Base-by-base conservation (phyloP, 2,113 vertebrate genomes). In the Parotia lawesii region DNA sequence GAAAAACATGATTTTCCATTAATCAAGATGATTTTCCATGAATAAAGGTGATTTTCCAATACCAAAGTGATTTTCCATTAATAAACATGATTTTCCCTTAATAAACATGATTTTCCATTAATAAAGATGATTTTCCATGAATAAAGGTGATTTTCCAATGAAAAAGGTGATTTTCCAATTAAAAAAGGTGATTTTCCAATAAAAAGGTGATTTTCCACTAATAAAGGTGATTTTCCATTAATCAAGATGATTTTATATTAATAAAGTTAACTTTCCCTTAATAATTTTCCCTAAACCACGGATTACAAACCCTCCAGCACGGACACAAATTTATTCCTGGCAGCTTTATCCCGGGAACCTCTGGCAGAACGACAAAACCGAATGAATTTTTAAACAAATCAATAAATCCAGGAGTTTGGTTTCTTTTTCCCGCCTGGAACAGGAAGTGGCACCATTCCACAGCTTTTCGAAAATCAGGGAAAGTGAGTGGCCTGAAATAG, bases 221-320 rank as follows among this genome's bases (percentile, higher is more conserved):
- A 17, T 6, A 11, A 48, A 19, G 1, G 2, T 15, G 29, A n/a
- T 62, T 77, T 35, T 18, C 15, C 38, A 19, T 20, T 15, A 45
- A 79, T 10, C 10, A 20, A 37, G 6, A 15, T 8, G 2, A 14
- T 54, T 79, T 19, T 28, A 6, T 2, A 15, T 21, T 3, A 12
- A n/a, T 8, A 56, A 67, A 67, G 3, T 20, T 35, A 23, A 33
- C 31, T 57, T 50, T 27, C 33, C 37, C 37, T 7, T 1, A 16
- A 70, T 12, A 19, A 62, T 62, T 54, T 64, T 3, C 38, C 62
- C 27, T 18, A 18, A 79, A 58, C 9, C 9, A 9, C 2, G 2
- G 27, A 27, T 54, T 12, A 23, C n/a, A 31, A 53, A 69, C 2
- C n/a, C 29, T 78, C 25, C 27, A 1, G 19, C 5, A 20, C 0